phyloP scores from a whole-genome alignment of 2,797 vertebrate genomes.

The Tokudaia muenninki region DNA sequence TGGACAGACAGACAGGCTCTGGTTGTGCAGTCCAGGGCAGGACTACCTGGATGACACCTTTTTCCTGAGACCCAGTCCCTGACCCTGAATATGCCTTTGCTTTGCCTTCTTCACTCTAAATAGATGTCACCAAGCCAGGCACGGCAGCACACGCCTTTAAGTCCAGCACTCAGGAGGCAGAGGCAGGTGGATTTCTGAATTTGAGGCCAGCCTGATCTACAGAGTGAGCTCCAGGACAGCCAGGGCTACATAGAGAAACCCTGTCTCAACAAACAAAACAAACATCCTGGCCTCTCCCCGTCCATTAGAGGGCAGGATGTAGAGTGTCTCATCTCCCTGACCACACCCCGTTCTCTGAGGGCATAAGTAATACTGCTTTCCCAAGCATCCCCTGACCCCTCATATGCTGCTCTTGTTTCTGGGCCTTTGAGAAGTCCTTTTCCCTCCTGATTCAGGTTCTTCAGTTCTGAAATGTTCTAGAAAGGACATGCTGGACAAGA shows the following conservation, averaged over 20 bases:
- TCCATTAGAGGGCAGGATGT: neutral
- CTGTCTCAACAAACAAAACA: neutral
- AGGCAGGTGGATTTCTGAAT: neutral
- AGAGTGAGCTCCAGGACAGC: neutral
- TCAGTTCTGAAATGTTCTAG: slow-evolving; percentile 19
- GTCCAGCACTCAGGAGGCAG: neutral
- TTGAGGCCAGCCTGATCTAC: neutral
- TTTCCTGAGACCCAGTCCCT: neutral
- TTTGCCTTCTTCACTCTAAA: neutral
- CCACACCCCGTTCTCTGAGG: neutral
- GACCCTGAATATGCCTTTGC: neutral
- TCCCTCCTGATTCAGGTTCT: neutral
- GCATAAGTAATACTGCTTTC: neutral
- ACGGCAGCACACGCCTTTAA: neutral
- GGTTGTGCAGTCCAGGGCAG: neutral
- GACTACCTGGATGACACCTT: slow-evolving; percentile 69
- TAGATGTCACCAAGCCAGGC: neutral
- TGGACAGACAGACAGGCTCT: neutral
- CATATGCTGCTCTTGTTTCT: neutral
- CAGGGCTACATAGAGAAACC: neutral
- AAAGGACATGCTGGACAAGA: neutral
- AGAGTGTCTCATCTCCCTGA: neutral
- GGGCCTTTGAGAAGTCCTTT: neutral
- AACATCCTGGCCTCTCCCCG: neutral
- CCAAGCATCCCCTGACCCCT: neutral